Base-by-base conservation (phyloP, 2,797 vertebrate genomes). In the Sparus aurata region DNA sequence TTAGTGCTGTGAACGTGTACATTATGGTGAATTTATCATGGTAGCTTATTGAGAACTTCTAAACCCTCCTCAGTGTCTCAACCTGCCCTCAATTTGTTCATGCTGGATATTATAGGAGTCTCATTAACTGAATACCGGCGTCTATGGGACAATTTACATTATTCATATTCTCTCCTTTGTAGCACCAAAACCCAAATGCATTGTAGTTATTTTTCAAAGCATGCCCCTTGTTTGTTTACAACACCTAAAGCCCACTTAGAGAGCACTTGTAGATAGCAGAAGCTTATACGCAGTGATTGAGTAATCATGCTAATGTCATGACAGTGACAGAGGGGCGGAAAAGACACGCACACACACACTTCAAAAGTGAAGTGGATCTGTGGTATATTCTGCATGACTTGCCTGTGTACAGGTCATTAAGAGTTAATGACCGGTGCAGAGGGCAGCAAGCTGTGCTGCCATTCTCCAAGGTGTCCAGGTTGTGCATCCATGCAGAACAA, bases 401-500 rank as follows among this genome's bases (percentile, higher is more conserved):
- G 25, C 66, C 81, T 50, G 23, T 25, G 10, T 47, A 70, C 80
- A 85, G 82, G 87, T 93, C 88, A 86, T 92, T 90, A 80, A 71
- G 70, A 69, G 69, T 82, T 92, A 93, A 92, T 87, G 87, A 85
- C 77, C 47, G 11, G 65, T 79, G 76, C 25, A 62, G 72, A 77
- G 75, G 79, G 77, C 72, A 77, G 65, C 77, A 69, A 67, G 82
- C 82, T 77, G 72, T 65, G 73, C 74, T 78, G 83, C 82, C 81
- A 75, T 73, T 89, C 81, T 80, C 81, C 69, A 79, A 90, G 78
- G 85, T 90, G 86, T 89, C 85, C 84, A 45, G 38, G 34, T 72
- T 86, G 81, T 75, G 81, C 80, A 67, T 64, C 30, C 69, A 68
- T 68, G 90, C 84, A 79, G 85, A 91, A 89, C 82, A 69, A 88